These are phyloP conservation scores for Gerosis bhagava DNA, from an alignment of 2,888 invertebrate genomes.

Conservation along the genomic window DNA sequence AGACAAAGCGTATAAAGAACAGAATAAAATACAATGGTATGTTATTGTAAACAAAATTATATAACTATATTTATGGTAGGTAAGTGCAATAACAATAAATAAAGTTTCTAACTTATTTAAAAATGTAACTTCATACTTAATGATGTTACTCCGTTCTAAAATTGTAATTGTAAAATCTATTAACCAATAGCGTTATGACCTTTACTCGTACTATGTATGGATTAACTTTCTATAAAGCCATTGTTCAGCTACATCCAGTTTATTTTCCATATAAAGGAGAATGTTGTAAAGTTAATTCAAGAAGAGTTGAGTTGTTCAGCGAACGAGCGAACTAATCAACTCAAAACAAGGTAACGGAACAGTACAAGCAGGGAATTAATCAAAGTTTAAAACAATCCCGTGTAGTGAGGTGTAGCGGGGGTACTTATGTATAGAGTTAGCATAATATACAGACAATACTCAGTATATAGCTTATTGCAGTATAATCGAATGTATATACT, in stretches of 20 bases:
- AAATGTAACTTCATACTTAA: no score
- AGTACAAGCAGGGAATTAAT: constrained; percentile 70
- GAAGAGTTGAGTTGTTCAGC: constrained; percentile 32
- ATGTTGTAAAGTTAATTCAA: constrained; percentile 24
- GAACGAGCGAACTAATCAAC: constrained; percentile 58
- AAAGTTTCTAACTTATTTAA: no score
- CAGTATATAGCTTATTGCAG: no score
- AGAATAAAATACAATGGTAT: no score
- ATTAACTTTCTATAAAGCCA: constrained; percentile 19
- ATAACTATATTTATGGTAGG: no score
- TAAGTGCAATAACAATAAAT: no score
- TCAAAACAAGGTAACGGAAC: constrained; percentile 52
- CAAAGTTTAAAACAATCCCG: constrained; percentile 79
- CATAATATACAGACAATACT: no score
- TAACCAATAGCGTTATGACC: constrained; percentile 5
- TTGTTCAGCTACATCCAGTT: constrained; percentile 21
- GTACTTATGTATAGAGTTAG: no score
- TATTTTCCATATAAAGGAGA: constrained; percentile 26
- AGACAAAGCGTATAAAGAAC: no score
- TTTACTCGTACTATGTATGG: constrained; percentile 18
- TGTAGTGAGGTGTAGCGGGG: constrained; percentile 52
- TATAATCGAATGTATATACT: no score
- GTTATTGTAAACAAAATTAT: no score
- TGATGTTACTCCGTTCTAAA: no score
- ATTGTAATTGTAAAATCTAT: not conserved